Percentiles rank a stretch among this genome's conserved stretches.
phyloP scores from a whole-genome alignment of 2,888 invertebrate genomes.

The Lymantria dispar region DNA sequence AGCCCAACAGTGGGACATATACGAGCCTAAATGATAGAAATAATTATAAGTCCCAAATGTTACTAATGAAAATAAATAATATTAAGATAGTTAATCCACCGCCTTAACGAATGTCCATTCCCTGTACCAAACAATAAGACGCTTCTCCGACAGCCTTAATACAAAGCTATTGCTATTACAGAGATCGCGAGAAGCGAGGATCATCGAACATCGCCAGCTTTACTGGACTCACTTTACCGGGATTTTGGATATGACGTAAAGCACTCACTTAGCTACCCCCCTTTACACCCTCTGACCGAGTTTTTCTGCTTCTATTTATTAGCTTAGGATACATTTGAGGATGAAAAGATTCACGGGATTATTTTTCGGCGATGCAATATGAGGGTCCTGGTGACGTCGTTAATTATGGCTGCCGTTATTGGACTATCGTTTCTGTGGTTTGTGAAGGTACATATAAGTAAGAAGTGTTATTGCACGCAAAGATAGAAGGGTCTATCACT shows the following conservation, averaged over 20 bases:
- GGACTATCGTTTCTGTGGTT: constrained; percentile 6
- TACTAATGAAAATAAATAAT: constrained; percentile 23
- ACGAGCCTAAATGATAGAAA: no score
- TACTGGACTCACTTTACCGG: constrained; percentile 79
- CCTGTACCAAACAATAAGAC: constrained; percentile 67
- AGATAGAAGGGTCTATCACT: no score
- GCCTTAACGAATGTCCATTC: not conserved
- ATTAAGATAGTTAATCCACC: not conserved
- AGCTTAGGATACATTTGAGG: constrained; percentile 70
- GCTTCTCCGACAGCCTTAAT: constrained; percentile 75
- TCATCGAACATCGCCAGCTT: constrained; percentile 77
- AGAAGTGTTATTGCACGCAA: no score
- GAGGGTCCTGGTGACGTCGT: constrained; percentile 49
- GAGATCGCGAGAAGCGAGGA: constrained; percentile 69
- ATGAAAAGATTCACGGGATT: constrained; percentile 61
- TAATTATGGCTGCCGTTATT: constrained; percentile 42
- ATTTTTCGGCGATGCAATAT: constrained; percentile 62
- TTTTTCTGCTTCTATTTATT: constrained; percentile 76
- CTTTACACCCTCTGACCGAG: constrained; percentile 64
- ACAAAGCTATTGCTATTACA: constrained; percentile 82
- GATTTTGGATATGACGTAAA: constrained; percentile 82
- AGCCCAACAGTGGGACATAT: no score
- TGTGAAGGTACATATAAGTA: not conserved
- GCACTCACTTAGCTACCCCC: constrained; percentile 71
- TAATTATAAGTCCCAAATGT: no score